phyloP scores from a whole-genome alignment of 2,888 invertebrate species.

The Drosophila limbata region DNA sequence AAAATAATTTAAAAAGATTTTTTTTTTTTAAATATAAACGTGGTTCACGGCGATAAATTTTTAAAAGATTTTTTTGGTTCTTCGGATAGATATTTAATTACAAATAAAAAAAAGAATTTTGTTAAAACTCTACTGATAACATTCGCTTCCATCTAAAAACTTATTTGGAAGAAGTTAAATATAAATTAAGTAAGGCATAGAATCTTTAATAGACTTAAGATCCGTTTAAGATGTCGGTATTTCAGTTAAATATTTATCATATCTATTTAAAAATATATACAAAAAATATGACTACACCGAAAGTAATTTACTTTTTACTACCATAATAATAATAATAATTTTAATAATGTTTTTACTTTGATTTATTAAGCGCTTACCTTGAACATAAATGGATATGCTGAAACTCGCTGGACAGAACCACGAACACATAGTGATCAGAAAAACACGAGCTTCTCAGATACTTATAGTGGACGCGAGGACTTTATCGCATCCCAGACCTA shows the following conservation, averaged over 20 bases:
- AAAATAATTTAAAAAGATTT: background rate
- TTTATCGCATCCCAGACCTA: slow-evolving; percentile 86
- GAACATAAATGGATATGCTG: slow-evolving; percentile 67
- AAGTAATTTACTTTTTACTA: background rate
- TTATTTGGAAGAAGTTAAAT: background rate
- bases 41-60: no score
- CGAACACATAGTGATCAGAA: background rate
- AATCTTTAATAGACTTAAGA: background rate
- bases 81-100: background rate
- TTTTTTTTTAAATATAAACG: no score
- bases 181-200: background rate
- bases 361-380: slow-evolving; percentile 57
- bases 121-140: no score
- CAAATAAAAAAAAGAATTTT: no score
- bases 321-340: no score
- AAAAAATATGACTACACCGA: no score
- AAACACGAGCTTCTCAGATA: background rate
- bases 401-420: slow-evolving; percentile 64
- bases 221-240: background rate
- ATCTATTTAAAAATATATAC: no score
- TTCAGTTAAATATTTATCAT: background rate
- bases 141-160: background rate
- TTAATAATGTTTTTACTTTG: background rate
- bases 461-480: slow-evolving; percentile 70
- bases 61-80: no score